phyloP scores from a whole-genome alignment of 2,797 vertebrate species.

The Hemibagrus guttatus region DNA sequence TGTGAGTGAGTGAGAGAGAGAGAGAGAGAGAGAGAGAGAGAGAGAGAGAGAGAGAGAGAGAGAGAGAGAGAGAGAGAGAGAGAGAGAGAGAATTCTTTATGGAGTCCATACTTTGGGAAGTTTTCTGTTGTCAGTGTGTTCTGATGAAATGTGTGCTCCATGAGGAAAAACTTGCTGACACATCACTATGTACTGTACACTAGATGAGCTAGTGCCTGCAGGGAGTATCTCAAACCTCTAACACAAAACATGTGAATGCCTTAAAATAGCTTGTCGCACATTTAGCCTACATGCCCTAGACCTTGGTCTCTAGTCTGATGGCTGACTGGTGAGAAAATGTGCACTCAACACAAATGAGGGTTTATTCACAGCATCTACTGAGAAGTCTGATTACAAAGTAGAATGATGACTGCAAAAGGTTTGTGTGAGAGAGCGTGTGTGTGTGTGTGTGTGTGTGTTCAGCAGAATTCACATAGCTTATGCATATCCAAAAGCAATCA shows the following conservation, averaged over 20 bases:
- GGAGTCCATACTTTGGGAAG: background rate
- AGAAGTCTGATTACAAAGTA: conserved; percentile 32
- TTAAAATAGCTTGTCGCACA: conserved; percentile 22
- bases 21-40: background rate
- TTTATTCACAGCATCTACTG: conserved; percentile 28
- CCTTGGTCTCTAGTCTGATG: conserved; percentile 18
- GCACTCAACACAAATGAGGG: conserved; percentile 22
- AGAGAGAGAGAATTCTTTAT: background rate
- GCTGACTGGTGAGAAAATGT: conserved; percentile 5
- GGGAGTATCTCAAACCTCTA: background rate
- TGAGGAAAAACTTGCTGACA: conserved; percentile 3
- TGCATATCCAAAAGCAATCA: background rate
- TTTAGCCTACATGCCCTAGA: background rate
- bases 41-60: background rate
- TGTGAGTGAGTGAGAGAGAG: too few relatives aligned
- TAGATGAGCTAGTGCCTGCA: background rate
- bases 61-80: background rate
- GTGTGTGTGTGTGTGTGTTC: background rate
- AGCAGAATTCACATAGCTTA: background rate
- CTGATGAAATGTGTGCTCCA: conserved; percentile 16
- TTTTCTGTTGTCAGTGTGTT: conserved; percentile 17
- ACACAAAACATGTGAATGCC: background rate
- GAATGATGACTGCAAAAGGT: background rate
- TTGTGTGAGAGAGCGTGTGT: background rate
- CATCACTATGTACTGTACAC: background rate